Base-by-base conservation (phyloP, 1,140 invertebrate genomes). In the Drosophila eugracilis region DNA sequence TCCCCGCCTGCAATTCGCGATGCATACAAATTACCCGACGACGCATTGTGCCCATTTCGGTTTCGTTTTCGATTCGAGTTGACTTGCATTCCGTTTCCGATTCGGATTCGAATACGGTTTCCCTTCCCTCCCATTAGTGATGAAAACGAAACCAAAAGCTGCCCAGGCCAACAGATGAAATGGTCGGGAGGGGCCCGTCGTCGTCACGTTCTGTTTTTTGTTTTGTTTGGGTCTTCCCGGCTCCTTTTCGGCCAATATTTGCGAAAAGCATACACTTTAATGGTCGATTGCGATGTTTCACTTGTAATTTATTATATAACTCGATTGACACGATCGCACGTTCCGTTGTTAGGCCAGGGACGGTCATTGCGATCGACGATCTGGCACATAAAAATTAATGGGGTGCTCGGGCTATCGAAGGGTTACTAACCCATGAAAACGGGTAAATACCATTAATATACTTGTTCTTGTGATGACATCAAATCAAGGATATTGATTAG, bases 181-280 rank as follows among this genome's bases (percentile, higher is more conserved):
- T n/a, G n/a, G n/a, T n/a, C n/a, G 47, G 58, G 70, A 73, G 70
- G 70, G 57, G 47, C 70, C 28, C 3, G 41, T 47, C 24, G 55
- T 53, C 54, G 55, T 59, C 52, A 70, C 50, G 52, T 71, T 72
- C 69, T 74, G 42, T 42, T 32, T 71, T 37, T n/a, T n/a, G n/a
- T n/a, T n/a, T n/a, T n/a, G n/a, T n/a, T n/a, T 81, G 74, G 83
- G 78, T 75, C 83, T 86, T 86, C 53, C 83, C 83, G 70, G 74
- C 83, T 72, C 54, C 57, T 62, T 75, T 77, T 53, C 30, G 47
- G 32, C 44, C 44, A 65, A 39, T 72, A 72, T 88, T 88, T 86
- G 83, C 84, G 78, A 86, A 86, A 86, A 65, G 50, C 28, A 53
- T 36, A 39, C 52, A 22, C 34, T 60, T 77, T 69, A 74, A 80